These are phyloP conservation scores for Odiellus spinosus DNA, from an alignment of 2,888 invertebrate species.

Conservation along the genomic window DNA sequence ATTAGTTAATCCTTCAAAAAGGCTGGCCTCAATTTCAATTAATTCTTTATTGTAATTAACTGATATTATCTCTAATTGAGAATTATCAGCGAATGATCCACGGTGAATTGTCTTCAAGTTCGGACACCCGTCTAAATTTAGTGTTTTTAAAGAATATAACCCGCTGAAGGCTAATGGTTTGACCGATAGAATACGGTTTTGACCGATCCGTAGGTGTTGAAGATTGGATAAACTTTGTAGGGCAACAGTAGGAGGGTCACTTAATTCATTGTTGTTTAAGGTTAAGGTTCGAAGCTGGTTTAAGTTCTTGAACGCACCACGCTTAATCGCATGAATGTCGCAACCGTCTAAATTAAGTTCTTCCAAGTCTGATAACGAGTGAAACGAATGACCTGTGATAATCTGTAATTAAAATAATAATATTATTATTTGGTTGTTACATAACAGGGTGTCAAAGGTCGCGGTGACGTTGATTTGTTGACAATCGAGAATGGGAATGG, in stretches of 20 bases:
- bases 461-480: no score
- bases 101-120: slow-evolving; percentile 11
- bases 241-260: slow-evolving; percentile 13
- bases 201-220: slow-evolving; percentile 14
- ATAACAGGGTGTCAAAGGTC: no score
- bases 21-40: slow-evolving; percentile 9
- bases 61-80: slow-evolving; percentile 12
- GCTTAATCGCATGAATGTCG: slow-evolving; percentile 15
- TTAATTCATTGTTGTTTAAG: slow-evolving; percentile 15
- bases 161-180: slow-evolving; percentile 11
- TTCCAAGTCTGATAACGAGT: slow-evolving; percentile 42
- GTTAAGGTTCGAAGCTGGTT: slow-evolving; percentile 11
- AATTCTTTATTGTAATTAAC: slow-evolving; percentile 14
- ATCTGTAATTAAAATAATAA: slow-evolving; percentile 38
- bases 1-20: slow-evolving; percentile 12
- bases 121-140: slow-evolving; percentile 12
- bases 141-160: slow-evolving; percentile 7
- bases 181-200: slow-evolving; percentile 8
- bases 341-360: slow-evolving; percentile 45
- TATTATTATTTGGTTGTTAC: no score
- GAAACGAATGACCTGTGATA: slow-evolving; percentile 32
- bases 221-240: slow-evolving; percentile 10
- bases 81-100: slow-evolving; percentile 13
- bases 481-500: no score
- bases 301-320: slow-evolving; percentile 15